These are phyloP conservation scores for Agonopterix heracliana DNA, from an alignment of 2,888 invertebrate genomes.

Conservation along the genomic window DNA sequence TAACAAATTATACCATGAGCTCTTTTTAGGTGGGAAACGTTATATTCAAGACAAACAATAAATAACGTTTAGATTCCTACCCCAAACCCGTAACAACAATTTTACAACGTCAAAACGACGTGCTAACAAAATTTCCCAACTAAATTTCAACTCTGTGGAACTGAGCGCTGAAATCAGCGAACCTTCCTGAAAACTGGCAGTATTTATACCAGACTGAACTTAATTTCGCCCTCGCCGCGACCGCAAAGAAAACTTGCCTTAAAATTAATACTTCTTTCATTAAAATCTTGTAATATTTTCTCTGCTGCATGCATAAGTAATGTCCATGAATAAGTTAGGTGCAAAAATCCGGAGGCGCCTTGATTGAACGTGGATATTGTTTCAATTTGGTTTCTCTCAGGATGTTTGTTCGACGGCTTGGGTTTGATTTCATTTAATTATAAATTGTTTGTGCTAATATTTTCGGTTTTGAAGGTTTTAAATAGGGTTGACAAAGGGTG, in stretches of 20 bases:
- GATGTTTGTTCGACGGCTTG: background rate
- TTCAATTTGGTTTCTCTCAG: conserved; percentile 5
- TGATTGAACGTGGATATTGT: conserved; percentile 36
- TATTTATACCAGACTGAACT: conserved; percentile 33
- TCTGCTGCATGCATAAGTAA: conserved; percentile 78
- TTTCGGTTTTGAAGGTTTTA: background rate
- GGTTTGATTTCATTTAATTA: conserved; percentile 2
- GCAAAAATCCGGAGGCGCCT: conserved; percentile 53
- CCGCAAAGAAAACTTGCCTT: conserved; percentile 72
- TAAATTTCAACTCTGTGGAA: background rate
- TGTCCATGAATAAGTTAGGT: conserved; percentile 69
- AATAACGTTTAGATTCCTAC: too few relatives aligned
- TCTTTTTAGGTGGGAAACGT: too few relatives aligned
- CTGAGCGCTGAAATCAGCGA: conserved; percentile 1
- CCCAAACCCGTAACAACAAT: background rate
- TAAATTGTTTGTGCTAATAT: conserved; percentile 4
- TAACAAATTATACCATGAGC: too few relatives aligned
- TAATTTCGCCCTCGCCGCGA: conserved; percentile 52
- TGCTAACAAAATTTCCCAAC: conserved; percentile 1
- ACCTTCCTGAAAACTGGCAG: conserved; percentile 1
- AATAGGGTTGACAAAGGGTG: too few relatives aligned
- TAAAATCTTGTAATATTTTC: conserved; percentile 78
- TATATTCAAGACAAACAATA: too few relatives aligned
- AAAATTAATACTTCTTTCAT: conserved; percentile 78
- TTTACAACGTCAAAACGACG: conserved; percentile 1